Percentiles rank a stretch among this genome's conserved stretches.
phyloP scores from a whole-genome alignment of 2,888 invertebrate species.

The Oscheius onirici region DNA sequence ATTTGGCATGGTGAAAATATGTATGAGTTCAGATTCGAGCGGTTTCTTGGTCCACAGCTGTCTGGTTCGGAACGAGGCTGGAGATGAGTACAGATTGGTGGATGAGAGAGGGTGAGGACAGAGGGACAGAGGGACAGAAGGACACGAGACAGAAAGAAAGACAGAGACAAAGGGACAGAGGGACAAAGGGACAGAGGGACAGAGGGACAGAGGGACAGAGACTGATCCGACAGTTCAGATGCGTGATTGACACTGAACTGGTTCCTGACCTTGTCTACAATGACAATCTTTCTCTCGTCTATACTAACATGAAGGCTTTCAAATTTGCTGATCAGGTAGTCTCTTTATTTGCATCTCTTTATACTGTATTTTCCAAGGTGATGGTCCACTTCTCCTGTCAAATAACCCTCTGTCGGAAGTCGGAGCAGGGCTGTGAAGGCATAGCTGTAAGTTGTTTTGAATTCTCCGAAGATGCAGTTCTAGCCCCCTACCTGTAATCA shows the following conservation, averaged over 20 bases:
- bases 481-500: slow-evolving; percentile 51
- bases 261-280: slow-evolving; percentile 62
- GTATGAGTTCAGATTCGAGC: slow-evolving; percentile 43
- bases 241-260: slow-evolving; percentile 61
- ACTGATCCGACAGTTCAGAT: too few species aligned
- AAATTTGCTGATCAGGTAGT: slow-evolving; percentile 61
- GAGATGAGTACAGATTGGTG: slow-evolving; percentile 65
- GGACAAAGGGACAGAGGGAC: too few species aligned
- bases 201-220: too few species aligned
- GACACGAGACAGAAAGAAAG: too few species aligned
- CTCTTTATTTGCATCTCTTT: slow-evolving; percentile 23
- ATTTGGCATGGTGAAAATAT: too few species aligned
- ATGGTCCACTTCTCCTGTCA: slow-evolving; percentile 68
- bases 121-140: too few species aligned
- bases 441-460: slow-evolving; percentile 55
- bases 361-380: background rate
- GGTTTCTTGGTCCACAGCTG: slow-evolving; percentile 70
- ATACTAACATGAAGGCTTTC: slow-evolving; percentile 62
- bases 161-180: too few species aligned
- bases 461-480: background rate
- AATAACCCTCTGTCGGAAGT: slow-evolving; percentile 63
- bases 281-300: slow-evolving; percentile 53
- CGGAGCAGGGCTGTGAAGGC: slow-evolving; percentile 68
- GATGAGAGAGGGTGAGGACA: slow-evolving; percentile 66
- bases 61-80: slow-evolving; percentile 64